A percentile compares a stretch with the other conserved stretches of the same genome.
phyloP scores from a whole-genome alignment of 2,888 invertebrate genomes.

The Osmoderma eremita region DNA sequence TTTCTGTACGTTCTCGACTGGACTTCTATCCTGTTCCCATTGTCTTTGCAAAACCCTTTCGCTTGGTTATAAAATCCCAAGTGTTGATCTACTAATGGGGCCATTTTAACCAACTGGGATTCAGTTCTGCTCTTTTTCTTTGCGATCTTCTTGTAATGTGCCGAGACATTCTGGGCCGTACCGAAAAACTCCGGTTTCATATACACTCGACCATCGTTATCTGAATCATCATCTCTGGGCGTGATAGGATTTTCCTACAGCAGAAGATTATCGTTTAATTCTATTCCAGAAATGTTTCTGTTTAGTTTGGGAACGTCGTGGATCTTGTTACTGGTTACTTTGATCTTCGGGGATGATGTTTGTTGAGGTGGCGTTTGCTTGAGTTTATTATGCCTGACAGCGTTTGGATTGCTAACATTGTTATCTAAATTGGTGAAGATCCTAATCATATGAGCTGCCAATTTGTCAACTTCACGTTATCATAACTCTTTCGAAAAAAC shows the following conservation, averaged over 20 bases:
- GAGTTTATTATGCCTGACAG: constrained; percentile 34
- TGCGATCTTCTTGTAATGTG: constrained; percentile 45
- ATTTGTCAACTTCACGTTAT: too few species aligned
- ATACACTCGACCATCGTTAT: constrained; percentile 63
- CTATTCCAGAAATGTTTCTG: constrained; percentile 21
- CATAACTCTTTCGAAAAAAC: too few species aligned
- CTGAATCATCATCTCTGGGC: constrained; percentile 65
- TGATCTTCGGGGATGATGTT: constrained; percentile 4
- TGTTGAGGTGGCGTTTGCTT: constrained; percentile 26
- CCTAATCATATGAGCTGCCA: constrained; percentile 60
- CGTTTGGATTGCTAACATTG: constrained; percentile 54
- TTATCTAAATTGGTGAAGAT: constrained; percentile 62
- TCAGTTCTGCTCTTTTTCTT: constrained; percentile 42
- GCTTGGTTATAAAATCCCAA: constrained; percentile 36
- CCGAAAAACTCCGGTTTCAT: constrained; percentile 72
- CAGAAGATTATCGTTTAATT: constrained; percentile 63
- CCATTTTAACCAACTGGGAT: constrained; percentile 30
- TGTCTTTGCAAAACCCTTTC: constrained; percentile 41
- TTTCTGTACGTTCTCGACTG: constrained; percentile 46
- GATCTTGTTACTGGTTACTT: neutral
- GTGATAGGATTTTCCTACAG: constrained; percentile 68
- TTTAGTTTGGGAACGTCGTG: constrained; percentile 22
- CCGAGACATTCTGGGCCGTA: constrained; percentile 59
- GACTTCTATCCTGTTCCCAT: constrained; percentile 45
- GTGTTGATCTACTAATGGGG: constrained; percentile 20